phyloP scores from a whole-genome alignment of 2,113 vertebrate genomes.

The Brachypodius melanocephalos region DNA sequence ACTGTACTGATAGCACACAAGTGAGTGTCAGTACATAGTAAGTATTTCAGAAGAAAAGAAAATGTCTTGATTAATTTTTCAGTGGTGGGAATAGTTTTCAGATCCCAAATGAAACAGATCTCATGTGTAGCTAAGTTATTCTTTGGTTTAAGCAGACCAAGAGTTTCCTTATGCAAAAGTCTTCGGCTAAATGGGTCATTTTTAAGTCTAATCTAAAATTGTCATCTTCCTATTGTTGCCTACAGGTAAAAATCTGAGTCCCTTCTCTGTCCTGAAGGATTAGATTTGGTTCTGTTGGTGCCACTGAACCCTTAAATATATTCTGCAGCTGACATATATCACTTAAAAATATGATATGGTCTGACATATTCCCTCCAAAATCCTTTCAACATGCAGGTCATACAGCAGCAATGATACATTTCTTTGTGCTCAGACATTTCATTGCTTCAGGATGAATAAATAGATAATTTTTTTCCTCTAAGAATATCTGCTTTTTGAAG shows the following conservation, averaged over 20 bases:
- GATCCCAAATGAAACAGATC: not conserved
- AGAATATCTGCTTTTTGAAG: not conserved
- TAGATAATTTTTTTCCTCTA: not conserved
- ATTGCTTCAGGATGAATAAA: not conserved
- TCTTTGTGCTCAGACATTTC: not conserved
- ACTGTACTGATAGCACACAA: not conserved
- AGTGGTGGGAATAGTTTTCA: not conserved
- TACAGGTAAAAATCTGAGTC: conserved; percentile 30
- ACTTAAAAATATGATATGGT: conserved; percentile 24
- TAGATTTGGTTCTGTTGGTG: conserved; percentile 1
- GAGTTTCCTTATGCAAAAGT: not conserved
- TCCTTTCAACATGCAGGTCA: not conserved
- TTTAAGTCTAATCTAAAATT: not conserved
- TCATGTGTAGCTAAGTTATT: not conserved
- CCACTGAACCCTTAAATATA: conserved; percentile 33
- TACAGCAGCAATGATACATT: not conserved
- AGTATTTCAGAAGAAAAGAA: not conserved
- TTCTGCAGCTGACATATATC: conserved; percentile 28
- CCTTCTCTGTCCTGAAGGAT: not conserved
- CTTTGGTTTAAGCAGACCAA: not conserved
- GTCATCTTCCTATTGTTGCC: not conserved
- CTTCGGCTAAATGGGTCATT: not conserved
- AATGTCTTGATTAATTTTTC: not conserved
- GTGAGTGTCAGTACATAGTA: not conserved
- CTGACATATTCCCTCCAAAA: conserved; percentile 16